Evolutionary conservation across 2,888 invertebrate species (phyloP).

Genomic region (Agrotis exclamationis): DNA sequence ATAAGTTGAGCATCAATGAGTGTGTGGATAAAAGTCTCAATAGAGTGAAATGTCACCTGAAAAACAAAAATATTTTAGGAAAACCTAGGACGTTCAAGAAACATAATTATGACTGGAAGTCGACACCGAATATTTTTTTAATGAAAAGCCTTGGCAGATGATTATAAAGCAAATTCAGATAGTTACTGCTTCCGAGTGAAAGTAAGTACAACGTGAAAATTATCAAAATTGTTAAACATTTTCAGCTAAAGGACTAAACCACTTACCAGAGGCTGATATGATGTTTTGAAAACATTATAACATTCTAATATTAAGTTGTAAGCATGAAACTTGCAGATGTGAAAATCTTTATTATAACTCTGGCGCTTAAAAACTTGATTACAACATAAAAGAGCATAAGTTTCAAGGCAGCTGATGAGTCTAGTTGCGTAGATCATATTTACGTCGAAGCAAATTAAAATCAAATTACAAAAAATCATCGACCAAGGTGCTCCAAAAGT

Average conservation of each 20-base stretch:
- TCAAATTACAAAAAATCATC: not conserved
- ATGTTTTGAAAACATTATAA: constrained; percentile 8
- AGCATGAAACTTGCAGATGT: not conserved
- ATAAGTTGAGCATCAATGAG: constrained; percentile 5
- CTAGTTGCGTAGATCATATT: constrained; percentile 24
- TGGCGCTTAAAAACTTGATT: not conserved
- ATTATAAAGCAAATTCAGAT: too few species aligned
- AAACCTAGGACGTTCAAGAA: too few species aligned
- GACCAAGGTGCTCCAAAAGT: not conserved
- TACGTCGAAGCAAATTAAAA: constrained; percentile 7
- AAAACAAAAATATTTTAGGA: not conserved
- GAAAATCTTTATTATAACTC: not conserved
- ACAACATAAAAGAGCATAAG: constrained; percentile 1
- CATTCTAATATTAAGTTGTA: constrained; percentile 12
- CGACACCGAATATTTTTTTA: too few species aligned
- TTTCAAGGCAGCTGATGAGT: constrained; percentile 11
- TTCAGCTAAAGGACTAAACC: not conserved
- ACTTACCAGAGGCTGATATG: constrained; percentile 14
- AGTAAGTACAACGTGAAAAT: too few species aligned
- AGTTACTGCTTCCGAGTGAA: too few species aligned
- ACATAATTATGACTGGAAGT: too few species aligned
- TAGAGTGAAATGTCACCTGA: constrained; percentile 4
- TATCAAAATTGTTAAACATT: too few species aligned
- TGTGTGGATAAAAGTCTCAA: constrained; percentile 6
- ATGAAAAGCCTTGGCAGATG: too few species aligned